phyloP scores from a whole-genome alignment of 2,888 invertebrate species.

The Noctua fimbriata region DNA sequence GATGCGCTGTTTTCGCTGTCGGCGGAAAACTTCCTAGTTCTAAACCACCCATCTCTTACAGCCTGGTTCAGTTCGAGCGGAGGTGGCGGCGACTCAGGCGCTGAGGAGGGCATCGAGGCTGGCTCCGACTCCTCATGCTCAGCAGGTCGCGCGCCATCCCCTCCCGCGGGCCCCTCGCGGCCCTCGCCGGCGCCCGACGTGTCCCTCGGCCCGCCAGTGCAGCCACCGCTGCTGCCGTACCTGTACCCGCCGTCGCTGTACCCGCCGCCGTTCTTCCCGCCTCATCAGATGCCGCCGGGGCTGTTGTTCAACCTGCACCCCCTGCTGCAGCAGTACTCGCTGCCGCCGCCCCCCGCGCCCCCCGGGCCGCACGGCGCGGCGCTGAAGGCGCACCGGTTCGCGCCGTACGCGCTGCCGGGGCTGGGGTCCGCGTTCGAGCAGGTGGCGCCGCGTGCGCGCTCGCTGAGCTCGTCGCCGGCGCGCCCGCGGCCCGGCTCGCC shows the following conservation, averaged over 20 bases:
- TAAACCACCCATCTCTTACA: conserved; percentile 72
- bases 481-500: conserved; percentile 82
- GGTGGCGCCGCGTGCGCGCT: conserved; percentile 94
- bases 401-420: conserved; percentile 96
- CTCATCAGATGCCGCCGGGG: conserved; percentile 94
- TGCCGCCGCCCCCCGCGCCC: conserved; percentile 92
- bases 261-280: conserved; percentile 94
- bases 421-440: conserved; percentile 97
- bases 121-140: conserved; percentile 94
- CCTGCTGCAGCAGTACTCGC: conserved; percentile 96
- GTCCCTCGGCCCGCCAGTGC: conserved; percentile 97
- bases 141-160: conserved; percentile 91
- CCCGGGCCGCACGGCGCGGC: conserved; percentile 92
- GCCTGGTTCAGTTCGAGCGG: conserved; percentile 92
- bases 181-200: conserved; percentile 97
- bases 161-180: conserved; percentile 90
- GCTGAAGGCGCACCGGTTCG: conserved; percentile 94
- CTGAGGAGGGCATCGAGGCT: conserved; percentile 92
- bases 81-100: conserved; percentile 90
- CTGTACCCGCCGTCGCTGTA: conserved; percentile 97
- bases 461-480: conserved; percentile 91
- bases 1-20: not conserved
- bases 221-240: conserved; percentile 98
- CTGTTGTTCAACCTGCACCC: conserved; percentile 97
- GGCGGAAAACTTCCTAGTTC: conserved; percentile 1